Base-by-base conservation (phyloP, 2,888 invertebrate species). In the Keiferia lycopersicella region DNA sequence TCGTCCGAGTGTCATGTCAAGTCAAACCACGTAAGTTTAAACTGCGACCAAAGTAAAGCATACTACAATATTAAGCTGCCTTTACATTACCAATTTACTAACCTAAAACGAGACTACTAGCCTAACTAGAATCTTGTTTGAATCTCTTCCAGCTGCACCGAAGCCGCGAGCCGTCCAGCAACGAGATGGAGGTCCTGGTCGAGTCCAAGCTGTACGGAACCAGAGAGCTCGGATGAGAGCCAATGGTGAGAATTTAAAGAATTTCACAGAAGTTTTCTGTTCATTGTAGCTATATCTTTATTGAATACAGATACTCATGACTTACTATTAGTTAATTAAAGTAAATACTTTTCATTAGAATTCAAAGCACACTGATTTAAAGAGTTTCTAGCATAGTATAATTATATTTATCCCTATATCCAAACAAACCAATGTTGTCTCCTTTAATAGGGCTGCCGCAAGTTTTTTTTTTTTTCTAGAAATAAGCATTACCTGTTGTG, bases 161-260 rank as follows among this genome's bases (percentile, higher is more conserved):
- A 82, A 81, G 68, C 87, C 89, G 11, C 79, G 87, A 67, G 84
- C 88, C 62, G 88, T 85, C 0, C 86, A 73, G 1, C 88, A 83
- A 63, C 79, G 87, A 70, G 93, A 94, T 80, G 94, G 93, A 57
- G 93, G 92, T 0, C 94, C 94, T 20, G 92, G 96, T 61, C 92
- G 96, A 74, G 95, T 95, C 0, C 95, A 95, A 75, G 94, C 95
- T 39, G 94, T 94, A 4, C 93, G 96, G 68, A 96, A 95, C 82
- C 94, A 95, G 74, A 93, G 96, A 60, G 94, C 93, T 41, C 88
- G 95, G 65, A 91, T 94, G 88, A 91, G 94, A 78, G 93, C 93
- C 12, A 93, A 92, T 81, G 93, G 92, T 91, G 84, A 72, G 30
- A 56, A 4, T 34, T 16, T 16, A 4, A 45, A 41, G 14, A 12